Conservation (phyloP, 1,140 invertebrate species). For the Calosoma granatense region DNA sequence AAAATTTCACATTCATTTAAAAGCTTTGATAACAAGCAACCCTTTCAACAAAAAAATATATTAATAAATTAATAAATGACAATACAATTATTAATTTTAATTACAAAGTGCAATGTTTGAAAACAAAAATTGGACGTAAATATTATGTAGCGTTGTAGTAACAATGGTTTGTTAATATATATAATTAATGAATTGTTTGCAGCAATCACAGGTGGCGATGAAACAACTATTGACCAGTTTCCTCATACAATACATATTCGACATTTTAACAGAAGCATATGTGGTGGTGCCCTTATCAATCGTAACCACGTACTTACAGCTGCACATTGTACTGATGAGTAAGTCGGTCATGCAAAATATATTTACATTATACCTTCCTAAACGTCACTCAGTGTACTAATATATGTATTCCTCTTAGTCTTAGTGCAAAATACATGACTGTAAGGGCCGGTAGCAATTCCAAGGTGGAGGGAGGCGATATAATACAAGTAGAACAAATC, state of each 20-base stretch:
- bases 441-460: slow-evolving; percentile 10
- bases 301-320: slow-evolving; percentile 37
- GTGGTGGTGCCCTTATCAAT: slow-evolving; percentile 39
- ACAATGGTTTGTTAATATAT: too few relatives aligned
- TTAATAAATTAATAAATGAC: too few relatives aligned
- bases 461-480: slow-evolving; percentile 3
- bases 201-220: background rate
- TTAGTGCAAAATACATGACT: background rate
- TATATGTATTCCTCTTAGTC: too few relatives aligned
- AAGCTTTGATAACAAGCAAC: too few relatives aligned
- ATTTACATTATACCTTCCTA: too few relatives aligned
- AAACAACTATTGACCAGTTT: background rate
- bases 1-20: too few relatives aligned
- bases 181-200: too few relatives aligned
- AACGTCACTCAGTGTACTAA: too few relatives aligned
- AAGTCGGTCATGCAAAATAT: background rate
- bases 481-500: slow-evolving; percentile 11
- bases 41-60: background rate
- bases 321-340: slow-evolving; percentile 36
- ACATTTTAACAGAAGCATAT: slow-evolving; percentile 20
- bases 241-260: background rate
- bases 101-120: too few relatives aligned
- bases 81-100: too few relatives aligned
- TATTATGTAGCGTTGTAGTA: background rate
- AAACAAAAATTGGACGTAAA: too few relatives aligned